Percentiles rank a stretch among this genome's conserved stretches.
These are phyloP conservation scores for Ceratosolen solmsi DNA, from an alignment of 1,140 invertebrate species.

Conservation along the genomic window DNA sequence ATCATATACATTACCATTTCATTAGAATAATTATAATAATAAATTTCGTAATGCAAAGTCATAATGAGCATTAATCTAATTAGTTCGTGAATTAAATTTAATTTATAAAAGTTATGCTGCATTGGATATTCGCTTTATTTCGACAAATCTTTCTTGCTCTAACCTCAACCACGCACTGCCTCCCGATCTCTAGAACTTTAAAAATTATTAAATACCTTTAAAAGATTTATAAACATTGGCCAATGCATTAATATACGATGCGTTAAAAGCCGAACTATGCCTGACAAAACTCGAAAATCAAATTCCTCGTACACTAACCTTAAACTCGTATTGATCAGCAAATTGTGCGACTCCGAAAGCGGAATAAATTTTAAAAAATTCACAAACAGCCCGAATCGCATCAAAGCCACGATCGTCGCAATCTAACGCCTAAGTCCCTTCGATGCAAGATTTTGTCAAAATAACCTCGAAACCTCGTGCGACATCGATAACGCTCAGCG, in stretches of 20 bases:
- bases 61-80: too few relatives aligned
- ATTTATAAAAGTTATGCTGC: slow-evolving; percentile 24
- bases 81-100: not conserved
- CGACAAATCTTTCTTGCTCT: not conserved
- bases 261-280: too few relatives aligned
- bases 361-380: not conserved
- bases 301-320: not conserved
- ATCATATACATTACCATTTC: not conserved
- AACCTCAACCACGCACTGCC: not conserved
- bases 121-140: not conserved
- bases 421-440: not conserved
- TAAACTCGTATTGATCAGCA: not conserved
- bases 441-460: not conserved
- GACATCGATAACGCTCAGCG: not conserved
- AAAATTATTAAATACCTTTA: not conserved
- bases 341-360: not conserved
- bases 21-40: not conserved
- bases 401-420: not conserved
- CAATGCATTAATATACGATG: not conserved
- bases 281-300: not conserved
- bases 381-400: not conserved
- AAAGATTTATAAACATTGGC: not conserved
- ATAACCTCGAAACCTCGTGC: slow-evolving; percentile 47
- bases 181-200: not conserved
- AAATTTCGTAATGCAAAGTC: too few relatives aligned